Evolutionary conservation across 2,888 invertebrate species (phyloP), one percentile per base, ranked within the genome.

Genomic region (Xestia ashworthii): DNA sequence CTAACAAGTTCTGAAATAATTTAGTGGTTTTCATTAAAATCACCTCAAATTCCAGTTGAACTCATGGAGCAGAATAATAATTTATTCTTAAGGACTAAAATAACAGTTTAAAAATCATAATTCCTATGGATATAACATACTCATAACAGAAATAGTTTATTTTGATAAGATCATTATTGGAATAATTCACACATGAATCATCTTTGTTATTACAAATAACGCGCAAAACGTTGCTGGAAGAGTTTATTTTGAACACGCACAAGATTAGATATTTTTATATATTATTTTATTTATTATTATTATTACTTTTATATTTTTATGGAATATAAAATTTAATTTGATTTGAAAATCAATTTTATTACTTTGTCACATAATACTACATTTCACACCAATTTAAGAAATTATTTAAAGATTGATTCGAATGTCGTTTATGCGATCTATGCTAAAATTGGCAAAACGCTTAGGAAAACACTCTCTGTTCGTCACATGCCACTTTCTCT

Each of bases 101-200:
- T 8, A n/a, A 41, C 64, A 22, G 14, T 32, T 64, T 19, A 44
- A 22, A 58, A 48, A 60, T 41, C 60, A 68, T 71, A 50, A 55
- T 16, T 46, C 55, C 60, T 48, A 62, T 19, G 53, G 41, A 78
- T 64, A 44, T 44, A 65, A 38, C 16, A 78, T 50, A 32, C 32
- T 32, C 32, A n/a, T 44, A 65, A 38, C 14, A 69, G 44, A 77
- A 64, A 68, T 68, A 38, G 64, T 64, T 64, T 80, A 79, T 71
- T 82, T 79, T 62, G n/a, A 48, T 67, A 79, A 25, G 60, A 80
- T 80, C 25, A 46, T 58, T 78, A 75, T 75, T 82, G 44, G 32
- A 80, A 81, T 68, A 50, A 83, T 71, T 67, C 55, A 53, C 38
- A 58, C 62, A 71, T 80, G 81, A 81, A 80, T 81, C 80, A 83